Percentiles rank a stretch among this genome's conserved stretches.
Evolutionary conservation across 2,113 vertebrate genomes (phyloP).

Genomic region (Otus sunia): DNA sequence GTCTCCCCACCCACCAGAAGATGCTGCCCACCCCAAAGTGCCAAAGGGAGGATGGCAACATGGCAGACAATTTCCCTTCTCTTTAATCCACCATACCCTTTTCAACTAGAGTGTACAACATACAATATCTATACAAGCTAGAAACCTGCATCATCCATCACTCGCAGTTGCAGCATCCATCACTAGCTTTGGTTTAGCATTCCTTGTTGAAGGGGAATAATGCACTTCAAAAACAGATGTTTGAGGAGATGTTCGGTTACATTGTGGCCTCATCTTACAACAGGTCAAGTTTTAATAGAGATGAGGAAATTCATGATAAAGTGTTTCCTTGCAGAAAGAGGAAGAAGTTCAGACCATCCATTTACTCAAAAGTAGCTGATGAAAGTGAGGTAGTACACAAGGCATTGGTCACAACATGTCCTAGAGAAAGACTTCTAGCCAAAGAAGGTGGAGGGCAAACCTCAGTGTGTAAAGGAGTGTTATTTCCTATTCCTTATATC

Average conservation of each 20-base stretch:
- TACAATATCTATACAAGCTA: background rate
- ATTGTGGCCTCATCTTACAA: background rate
- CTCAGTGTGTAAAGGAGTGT: background rate
- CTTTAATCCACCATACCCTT: background rate
- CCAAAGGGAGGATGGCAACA: background rate
- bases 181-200: background rate
- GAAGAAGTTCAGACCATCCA: background rate
- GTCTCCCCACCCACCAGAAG: background rate
- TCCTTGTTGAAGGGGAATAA: background rate
- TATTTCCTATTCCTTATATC: background rate
- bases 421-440: background rate
- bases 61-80: background rate
- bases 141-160: background rate
- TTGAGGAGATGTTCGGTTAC: background rate
- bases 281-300: background rate
- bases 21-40: background rate
- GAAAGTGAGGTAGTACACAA: background rate
- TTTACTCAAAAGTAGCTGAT: background rate
- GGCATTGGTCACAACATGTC: background rate
- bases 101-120: background rate
- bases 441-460: background rate
- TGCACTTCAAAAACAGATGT: background rate
- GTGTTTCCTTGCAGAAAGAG: background rate
- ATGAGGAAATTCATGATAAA: background rate
- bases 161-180: background rate